These are phyloP conservation scores for Liparis tanakae DNA, from an alignment of 2,797 vertebrate genomes.

Conservation along the genomic window DNA sequence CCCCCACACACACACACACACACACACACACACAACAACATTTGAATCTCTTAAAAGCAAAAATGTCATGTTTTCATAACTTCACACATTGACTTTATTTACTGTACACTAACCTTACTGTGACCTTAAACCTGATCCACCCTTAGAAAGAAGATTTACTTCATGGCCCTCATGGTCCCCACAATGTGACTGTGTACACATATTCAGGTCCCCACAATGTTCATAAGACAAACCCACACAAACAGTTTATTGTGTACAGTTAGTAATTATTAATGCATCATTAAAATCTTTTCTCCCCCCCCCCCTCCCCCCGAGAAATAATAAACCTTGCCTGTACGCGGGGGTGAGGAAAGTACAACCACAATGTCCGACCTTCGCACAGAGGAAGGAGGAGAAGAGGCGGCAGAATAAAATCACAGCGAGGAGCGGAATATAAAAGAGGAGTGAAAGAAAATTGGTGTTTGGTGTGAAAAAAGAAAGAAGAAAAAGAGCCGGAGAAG, in stretches of 20 bases:
- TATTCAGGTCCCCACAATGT: no score
- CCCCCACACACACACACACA: no score
- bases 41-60: no score
- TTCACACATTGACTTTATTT: no score
- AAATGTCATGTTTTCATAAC: no score
- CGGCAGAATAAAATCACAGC: slow-evolving; percentile 30
- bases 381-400: slow-evolving; percentile 7
- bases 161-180: no score
- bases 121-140: no score
- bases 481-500: neutral
- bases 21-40: no score
- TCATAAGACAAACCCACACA: no score
- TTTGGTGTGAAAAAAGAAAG: slow-evolving; percentile 28
- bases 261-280: slow-evolving; percentile 25
- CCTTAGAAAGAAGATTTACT: no score
- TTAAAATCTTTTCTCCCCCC: slow-evolving; percentile 22
- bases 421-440: slow-evolving; percentile 30
- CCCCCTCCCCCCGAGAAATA: neutral
- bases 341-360: slow-evolving; percentile 18
- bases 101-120: no score
- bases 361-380: neutral
- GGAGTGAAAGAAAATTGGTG: slow-evolving; percentile 33
- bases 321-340: slow-evolving; percentile 3
- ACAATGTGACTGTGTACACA: no score
- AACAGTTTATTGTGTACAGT: neutral